Percentiles rank a stretch among this genome's conserved stretches.
Evolutionary conservation across 2,113 vertebrate genomes (phyloP).

Genomic region (Anseranas semipalmata): DNA sequence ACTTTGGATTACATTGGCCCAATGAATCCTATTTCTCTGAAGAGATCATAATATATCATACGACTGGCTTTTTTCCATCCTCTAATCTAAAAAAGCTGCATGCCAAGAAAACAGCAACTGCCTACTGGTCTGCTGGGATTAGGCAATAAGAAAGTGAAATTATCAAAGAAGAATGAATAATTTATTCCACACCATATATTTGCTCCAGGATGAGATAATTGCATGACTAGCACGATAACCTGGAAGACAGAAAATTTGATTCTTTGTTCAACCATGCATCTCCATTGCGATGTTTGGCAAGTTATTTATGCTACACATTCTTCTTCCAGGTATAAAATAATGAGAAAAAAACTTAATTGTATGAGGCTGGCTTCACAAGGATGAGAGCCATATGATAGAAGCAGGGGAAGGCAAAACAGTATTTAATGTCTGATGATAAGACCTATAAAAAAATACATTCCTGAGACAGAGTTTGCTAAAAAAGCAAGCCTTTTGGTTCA

Average conservation of each 20-base stretch:
- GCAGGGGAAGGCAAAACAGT: neutral
- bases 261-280: neutral
- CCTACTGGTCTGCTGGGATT: neutral
- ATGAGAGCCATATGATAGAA: neutral
- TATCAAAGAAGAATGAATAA: neutral
- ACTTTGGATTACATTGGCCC: neutral
- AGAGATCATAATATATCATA: neutral
- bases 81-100: neutral
- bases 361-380: too few species aligned
- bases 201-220: neutral
- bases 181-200: neutral
- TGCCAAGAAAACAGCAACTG: neutral
- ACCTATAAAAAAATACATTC: neutral
- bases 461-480: neutral
- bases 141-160: neutral
- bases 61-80: neutral
- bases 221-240: neutral
- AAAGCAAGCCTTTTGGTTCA: too few species aligned
- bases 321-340: neutral
- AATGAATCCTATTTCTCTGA: neutral
- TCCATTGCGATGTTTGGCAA: neutral
- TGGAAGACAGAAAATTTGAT: neutral
- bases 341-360: too few species aligned
- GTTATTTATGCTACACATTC: neutral
- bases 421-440: neutral